Base-by-base conservation (phyloP, 2,797 vertebrate species). In the Peromyscus aztecus region DNA sequence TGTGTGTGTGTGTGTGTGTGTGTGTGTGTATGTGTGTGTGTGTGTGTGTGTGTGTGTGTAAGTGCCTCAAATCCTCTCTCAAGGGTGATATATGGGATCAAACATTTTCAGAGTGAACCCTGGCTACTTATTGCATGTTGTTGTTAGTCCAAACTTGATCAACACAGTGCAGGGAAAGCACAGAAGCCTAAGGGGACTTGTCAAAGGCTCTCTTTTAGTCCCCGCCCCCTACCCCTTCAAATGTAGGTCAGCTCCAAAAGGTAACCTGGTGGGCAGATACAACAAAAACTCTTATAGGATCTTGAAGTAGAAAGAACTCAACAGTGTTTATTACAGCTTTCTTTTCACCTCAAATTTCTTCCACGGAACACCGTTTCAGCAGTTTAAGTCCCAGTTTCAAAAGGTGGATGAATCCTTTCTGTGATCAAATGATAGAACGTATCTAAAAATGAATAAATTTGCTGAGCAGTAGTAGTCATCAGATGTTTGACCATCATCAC, bases 181-280 rank as follows among this genome's bases (percentile, higher is more conserved):
- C 5, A n/a, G 57, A 95, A 87, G 13, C 27, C 24, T 80, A 76
- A 69, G 65, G 49, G 65, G 96, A 94, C 83, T 11, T 90, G 57
- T 57, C 73, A 46, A 94, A 86, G 40, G 40, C 21, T 63, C 29
- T 43, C 37, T 31, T 24, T 84, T 19, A 21, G 27, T 46, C 46
- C 11, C 80, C 16, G 49, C 49, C 49, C 49, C 49, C 34, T 29
- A 4, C 71, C 55, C 2, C 14, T 4, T 4, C 40, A 84, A 94
- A 73, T 71, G 40, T 71, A 73, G 55, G 9, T 76, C 59, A 90
- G 2, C 27, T 89, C 29, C 75, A 88, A 92, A 23, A 84, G 77
- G 76, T 69, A 55, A 46, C 34, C 34, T 77, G 52, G 46, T 43
- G 71, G 55, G 27, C 14, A 46, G 57, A 31, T 82, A 16, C 2